Percentiles rank a stretch among this genome's conserved stretches.
Evolutionary conservation across 2,888 invertebrate genomes (phyloP).

Genomic region (Amorpha juglandis): DNA sequence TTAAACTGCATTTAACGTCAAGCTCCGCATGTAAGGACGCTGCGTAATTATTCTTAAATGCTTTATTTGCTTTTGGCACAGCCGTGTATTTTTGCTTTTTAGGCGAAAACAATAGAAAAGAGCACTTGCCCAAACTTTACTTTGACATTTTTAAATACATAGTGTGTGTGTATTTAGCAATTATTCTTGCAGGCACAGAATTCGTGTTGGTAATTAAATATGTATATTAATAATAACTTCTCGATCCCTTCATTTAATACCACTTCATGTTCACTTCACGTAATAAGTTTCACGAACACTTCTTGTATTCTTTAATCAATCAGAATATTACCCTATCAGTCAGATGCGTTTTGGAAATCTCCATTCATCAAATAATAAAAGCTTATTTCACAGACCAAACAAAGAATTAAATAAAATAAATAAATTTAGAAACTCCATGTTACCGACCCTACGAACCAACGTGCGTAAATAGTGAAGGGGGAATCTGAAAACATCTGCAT

Average conservation of each 20-base stretch:
- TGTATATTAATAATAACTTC: no score
- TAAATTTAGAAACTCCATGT: neutral
- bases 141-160: neutral
- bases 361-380: no score
- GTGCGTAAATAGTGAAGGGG: slow-evolving; percentile 1
- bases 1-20: slow-evolving; percentile 23
- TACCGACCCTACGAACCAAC: neutral
- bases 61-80: slow-evolving; percentile 11
- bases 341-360: neutral
- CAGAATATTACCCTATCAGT: no score
- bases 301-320: no score
- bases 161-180: neutral
- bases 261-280: no score
- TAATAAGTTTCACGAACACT: no score
- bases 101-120: neutral
- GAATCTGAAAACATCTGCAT: neutral
- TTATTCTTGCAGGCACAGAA: neutral
- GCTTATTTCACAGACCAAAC: no score
- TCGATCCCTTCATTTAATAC: no score
- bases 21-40: neutral
- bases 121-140: neutral
- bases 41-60: slow-evolving; percentile 13
- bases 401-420: neutral
- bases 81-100: neutral
- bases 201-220: neutral